A percentile compares a stretch with the other conserved stretches of the same genome.
phyloP scores from a whole-genome alignment of 1,140 invertebrate species.

The Drosophila eugracilis region DNA sequence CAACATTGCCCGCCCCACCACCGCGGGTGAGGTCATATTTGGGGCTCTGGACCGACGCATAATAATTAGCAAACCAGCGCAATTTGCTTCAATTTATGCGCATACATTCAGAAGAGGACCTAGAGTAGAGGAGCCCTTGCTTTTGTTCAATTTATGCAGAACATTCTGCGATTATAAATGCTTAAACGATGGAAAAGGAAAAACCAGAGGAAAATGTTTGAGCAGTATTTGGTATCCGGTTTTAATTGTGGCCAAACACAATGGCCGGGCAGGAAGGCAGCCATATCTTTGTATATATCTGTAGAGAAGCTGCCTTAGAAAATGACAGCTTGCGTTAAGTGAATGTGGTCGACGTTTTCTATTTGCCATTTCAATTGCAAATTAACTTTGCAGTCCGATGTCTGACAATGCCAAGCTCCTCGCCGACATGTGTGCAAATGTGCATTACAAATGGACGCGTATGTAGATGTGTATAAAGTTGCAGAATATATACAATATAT shows the following conservation, averaged over 20 bases:
- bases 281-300: background rate
- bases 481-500: constrained; percentile 9
- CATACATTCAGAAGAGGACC: constrained; percentile 61
- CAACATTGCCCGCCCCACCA: background rate
- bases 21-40: constrained; percentile 25
- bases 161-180: constrained; percentile 57
- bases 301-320: background rate
- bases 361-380: constrained; percentile 78
- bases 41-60: constrained; percentile 31
- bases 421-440: constrained; percentile 32
- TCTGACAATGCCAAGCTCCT: constrained; percentile 32
- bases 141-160: constrained; percentile 47
- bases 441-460: constrained; percentile 10
- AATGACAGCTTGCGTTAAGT: constrained; percentile 43
- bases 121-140: constrained; percentile 46
- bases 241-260: constrained; percentile 58
- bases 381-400: constrained; percentile 65
- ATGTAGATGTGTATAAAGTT: constrained; percentile 14
- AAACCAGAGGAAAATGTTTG: constrained; percentile 32
- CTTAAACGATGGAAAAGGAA: constrained; percentile 44
- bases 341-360: constrained; percentile 32
- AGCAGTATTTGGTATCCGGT: constrained; percentile 31
- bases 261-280: constrained; percentile 23
- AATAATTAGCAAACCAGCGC: constrained; percentile 59
- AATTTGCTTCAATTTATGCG: constrained; percentile 66